Conservation (phyloP, 2,797 vertebrate genomes). For the Ctenochaetus hawaiiensis region DNA sequence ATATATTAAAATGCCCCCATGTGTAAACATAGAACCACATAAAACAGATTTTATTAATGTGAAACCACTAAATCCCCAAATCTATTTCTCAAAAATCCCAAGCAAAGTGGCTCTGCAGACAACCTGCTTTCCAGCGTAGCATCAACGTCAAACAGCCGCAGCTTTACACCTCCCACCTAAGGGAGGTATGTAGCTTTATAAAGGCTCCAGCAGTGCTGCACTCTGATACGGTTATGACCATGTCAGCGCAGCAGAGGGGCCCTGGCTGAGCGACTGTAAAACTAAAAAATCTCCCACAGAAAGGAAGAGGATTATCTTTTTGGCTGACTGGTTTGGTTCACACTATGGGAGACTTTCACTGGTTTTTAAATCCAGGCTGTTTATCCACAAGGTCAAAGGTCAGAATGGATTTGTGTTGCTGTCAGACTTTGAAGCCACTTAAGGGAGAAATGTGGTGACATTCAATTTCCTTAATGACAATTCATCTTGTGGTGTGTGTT, state of each 20-base stretch:
- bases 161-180: constrained; percentile 19
- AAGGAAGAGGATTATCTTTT: constrained; percentile 37
- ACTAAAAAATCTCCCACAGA: constrained; percentile 27
- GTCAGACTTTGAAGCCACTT: constrained; percentile 20
- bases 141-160: constrained; percentile 5
- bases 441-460: no score
- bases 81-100: constrained; percentile 9
- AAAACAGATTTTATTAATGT: constrained; percentile 28
- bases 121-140: not conserved
- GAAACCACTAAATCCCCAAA: constrained; percentile 50
- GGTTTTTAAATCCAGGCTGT: constrained; percentile 38
- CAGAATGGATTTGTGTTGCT: constrained; percentile 35
- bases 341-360: constrained; percentile 11
- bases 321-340: constrained; percentile 27
- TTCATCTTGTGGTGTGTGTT: no score
- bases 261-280: constrained; percentile 10
- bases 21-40: constrained; percentile 47
- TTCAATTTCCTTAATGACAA: no score
- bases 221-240: constrained; percentile 1
- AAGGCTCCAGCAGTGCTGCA: not conserved
- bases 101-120: constrained; percentile 15
- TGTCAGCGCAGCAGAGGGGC: constrained; percentile 20
- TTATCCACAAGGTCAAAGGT: constrained; percentile 48
- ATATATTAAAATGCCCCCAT: constrained; percentile 35
- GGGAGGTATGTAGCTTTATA: constrained; percentile 24